Evolutionary conservation across 2,888 invertebrate species (phyloP), one percentile per base, ranked within the genome.

Genomic region (Pristionchus arcanus): DNA sequence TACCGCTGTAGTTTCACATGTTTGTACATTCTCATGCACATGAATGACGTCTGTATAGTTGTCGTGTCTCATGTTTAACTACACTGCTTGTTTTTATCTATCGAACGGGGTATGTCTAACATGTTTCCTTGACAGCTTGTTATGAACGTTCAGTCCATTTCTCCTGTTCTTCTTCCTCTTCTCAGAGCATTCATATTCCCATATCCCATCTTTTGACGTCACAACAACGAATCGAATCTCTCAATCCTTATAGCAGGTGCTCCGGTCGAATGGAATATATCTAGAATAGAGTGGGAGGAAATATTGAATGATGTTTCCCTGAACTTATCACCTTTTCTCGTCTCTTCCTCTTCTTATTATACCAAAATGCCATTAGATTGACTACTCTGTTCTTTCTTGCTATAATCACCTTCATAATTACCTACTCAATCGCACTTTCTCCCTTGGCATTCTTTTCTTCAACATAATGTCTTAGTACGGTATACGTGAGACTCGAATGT

Each of bases 211-310:
- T n/a, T 5, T 5, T 71, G 71, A 71, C 71, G 71, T 71, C 71
- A 34, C 28, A 16, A 34, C 71, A 28, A 71, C n/a, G 71, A n/a
- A 34, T 19, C 31, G 19, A 28, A 71, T 71, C 71, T 34, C 9
- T 34, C 34, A 16, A 71, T 71, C 34, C 28, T 71, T 71, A 34
- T 71, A 71, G 71, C 34, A 71, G 71, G 71, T 71, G 71, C 31
- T 71, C 31, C 19, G 15, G 31, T 71, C 7, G 31, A 71, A 71
- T 31, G 34, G 71, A 71, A 71, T 31, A 34, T 31, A n/a, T n/a
- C n/a, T n/a, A 71, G 71, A 71, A 71, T 15, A 31, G 34, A 34
- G 71, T 25, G 28, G 28, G 28, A 21, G 59, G 59, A 19, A 21
- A 4, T 4, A 59, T 19, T 59, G 71, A 71, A 31, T 71, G 71